phyloP scores from a whole-genome alignment of 1,140 invertebrate genomes.

The Anoplolepis gracilipes region DNA sequence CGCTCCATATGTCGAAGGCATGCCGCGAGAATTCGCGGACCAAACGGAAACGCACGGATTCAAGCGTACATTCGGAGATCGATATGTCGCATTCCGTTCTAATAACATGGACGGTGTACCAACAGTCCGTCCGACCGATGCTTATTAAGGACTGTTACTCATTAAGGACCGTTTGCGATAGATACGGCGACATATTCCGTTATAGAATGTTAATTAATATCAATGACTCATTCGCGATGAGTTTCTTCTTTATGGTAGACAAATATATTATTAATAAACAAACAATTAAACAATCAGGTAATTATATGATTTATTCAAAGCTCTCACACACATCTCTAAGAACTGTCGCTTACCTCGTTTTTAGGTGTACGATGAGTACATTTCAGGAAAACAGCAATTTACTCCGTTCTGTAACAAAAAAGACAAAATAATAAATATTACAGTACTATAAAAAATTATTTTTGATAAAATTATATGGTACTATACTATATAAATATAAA shows the following conservation, averaged over 20 bases:
- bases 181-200: background rate
- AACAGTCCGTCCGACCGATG: slow-evolving; percentile 22
- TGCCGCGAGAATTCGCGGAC: slow-evolving; percentile 68
- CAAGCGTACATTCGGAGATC: slow-evolving; percentile 55
- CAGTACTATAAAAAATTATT: background rate
- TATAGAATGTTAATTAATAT: slow-evolving; percentile 17
- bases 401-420: background rate
- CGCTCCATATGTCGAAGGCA: slow-evolving; percentile 71
- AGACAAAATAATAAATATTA: background rate
- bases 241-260: background rate
- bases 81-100: slow-evolving; percentile 65
- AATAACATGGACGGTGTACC: slow-evolving; percentile 42
- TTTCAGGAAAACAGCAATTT: background rate
- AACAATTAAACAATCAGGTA: background rate
- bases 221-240: background rate
- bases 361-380: slow-evolving; percentile 3
- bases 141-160: slow-evolving; percentile 53
- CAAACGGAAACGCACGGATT: slow-evolving; percentile 57
- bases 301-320: background rate
- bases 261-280: background rate
- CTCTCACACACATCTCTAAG: background rate
- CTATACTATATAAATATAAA: too few species aligned
- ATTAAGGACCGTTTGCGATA: slow-evolving; percentile 37
- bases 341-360: slow-evolving; percentile 1
- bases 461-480: too few species aligned